Percentiles rank a stretch among this genome's conserved stretches.
Conservation (phyloP, 2,113 vertebrate species). For the Lepus americanus region DNA sequence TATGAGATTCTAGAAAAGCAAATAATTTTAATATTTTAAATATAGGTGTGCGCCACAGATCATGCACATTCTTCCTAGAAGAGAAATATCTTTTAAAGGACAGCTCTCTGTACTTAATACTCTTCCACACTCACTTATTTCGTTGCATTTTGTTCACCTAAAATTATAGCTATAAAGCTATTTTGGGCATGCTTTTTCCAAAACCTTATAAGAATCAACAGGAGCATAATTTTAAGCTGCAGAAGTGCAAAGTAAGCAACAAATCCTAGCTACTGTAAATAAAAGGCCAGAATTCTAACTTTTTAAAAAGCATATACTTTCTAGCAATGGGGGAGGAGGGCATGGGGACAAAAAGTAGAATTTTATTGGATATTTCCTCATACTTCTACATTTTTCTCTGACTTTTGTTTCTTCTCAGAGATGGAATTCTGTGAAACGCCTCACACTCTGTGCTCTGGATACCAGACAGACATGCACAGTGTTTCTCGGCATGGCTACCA, state of each 20-base stretch:
- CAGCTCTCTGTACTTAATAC: conserved; percentile 44
- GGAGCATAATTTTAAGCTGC: conserved; percentile 74
- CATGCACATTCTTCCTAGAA: conserved; percentile 52
- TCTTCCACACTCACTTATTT: conserved; percentile 65
- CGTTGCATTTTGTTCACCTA: conserved; percentile 73
- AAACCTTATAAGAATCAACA: conserved; percentile 76
- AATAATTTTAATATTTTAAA: conserved; percentile 67
- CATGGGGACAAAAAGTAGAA: conserved; percentile 27
- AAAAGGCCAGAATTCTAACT: conserved; percentile 73
- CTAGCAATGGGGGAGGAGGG: conserved; percentile 8
- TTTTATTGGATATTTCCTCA: conserved; percentile 16
- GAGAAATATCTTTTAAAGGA: conserved; percentile 68
- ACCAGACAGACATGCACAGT: conserved; percentile 90
- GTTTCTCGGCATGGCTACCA: conserved; percentile 92
- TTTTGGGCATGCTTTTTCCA: conserved; percentile 67
- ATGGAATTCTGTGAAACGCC: conserved; percentile 95
- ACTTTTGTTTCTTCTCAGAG: conserved; percentile 88
- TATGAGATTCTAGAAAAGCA: conserved; percentile 43
- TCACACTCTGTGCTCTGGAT: conserved; percentile 93
- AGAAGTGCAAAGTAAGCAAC: conserved; percentile 77
- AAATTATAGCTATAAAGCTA: conserved; percentile 77
- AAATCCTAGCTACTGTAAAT: conserved; percentile 70
- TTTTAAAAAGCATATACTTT: conserved; percentile 73
- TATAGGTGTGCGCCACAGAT: background rate
- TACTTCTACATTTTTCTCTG: conserved; percentile 59